These are phyloP conservation scores for Lota lota DNA, from an alignment of 2,113 vertebrate species.

Conservation along the genomic window DNA sequence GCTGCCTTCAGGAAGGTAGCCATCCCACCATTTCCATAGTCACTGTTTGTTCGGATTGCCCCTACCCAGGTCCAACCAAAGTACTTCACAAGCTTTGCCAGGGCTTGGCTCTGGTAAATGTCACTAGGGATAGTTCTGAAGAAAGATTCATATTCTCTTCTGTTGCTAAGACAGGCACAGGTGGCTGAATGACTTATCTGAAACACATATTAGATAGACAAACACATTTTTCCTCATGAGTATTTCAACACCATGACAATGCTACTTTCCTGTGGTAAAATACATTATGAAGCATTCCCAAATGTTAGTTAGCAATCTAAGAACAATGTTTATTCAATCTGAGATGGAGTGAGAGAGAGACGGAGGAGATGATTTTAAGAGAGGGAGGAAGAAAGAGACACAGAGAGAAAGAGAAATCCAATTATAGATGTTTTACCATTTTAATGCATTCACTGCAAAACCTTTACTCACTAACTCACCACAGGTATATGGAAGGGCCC, in stretches of 20 bases:
- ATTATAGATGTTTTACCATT: not conserved
- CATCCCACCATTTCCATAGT: constrained; percentile 74
- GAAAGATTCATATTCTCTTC: constrained; percentile 73
- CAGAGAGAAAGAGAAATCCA: too few relatives aligned
- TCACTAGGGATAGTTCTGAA: constrained; percentile 79
- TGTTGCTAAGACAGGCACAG: constrained; percentile 76
- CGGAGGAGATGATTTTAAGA: not conserved
- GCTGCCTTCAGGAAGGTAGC: constrained; percentile 67
- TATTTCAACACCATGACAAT: not conserved
- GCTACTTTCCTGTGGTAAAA: not conserved
- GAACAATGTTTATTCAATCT: not conserved
- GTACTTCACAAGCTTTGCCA: constrained; percentile 74
- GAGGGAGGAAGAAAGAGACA: too few relatives aligned
- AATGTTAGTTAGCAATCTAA: not conserved
- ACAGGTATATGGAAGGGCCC: constrained; percentile 75
- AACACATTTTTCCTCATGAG: not conserved
- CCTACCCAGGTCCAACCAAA: constrained; percentile 77
- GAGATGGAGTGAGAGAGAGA: not conserved
- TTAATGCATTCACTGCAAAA: not conserved
- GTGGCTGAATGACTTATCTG: constrained; percentile 79
- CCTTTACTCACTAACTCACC: constrained; percentile 52
- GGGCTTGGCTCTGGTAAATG: constrained; percentile 69
- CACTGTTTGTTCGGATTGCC: constrained; percentile 67
- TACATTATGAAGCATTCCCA: not conserved
- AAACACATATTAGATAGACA: constrained; percentile 20